phyloP scores from a whole-genome alignment of 2,113 vertebrate genomes.

The Xerus inauris region DNA sequence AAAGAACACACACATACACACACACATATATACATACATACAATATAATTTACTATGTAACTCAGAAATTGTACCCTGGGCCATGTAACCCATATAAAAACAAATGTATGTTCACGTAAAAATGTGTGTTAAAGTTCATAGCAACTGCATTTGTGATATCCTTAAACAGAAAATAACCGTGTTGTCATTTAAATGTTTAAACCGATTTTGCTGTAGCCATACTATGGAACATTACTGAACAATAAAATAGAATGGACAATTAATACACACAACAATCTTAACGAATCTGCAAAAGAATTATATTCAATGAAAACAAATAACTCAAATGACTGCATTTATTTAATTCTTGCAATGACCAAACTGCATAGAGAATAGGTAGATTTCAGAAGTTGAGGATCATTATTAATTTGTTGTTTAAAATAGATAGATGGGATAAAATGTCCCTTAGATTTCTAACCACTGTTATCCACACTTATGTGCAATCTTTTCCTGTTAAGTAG shows the following conservation, averaged over 20 bases:
- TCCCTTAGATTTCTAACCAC: background rate
- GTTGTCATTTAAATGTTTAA: background rate
- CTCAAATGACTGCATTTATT: background rate
- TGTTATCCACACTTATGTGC: background rate
- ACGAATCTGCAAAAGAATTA: background rate
- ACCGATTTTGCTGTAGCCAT: background rate
- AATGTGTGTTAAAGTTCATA: background rate
- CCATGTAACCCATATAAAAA: background rate
- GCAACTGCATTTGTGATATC: background rate
- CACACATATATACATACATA: background rate
- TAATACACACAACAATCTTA: background rate
- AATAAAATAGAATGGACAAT: background rate
- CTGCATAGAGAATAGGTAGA: background rate
- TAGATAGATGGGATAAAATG: background rate
- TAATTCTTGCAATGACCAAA: background rate
- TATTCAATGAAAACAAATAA: background rate
- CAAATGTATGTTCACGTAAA: background rate
- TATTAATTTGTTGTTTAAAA: background rate
- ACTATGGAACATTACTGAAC: background rate
- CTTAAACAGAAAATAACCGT: accelerated
- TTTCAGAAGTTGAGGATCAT: background rate
- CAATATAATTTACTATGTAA: background rate
- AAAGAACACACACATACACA: background rate
- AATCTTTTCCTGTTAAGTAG: background rate
- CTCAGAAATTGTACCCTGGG: background rate